phyloP scores from a whole-genome alignment of 2,797 vertebrate species.

The Lacerta bilineata region DNA sequence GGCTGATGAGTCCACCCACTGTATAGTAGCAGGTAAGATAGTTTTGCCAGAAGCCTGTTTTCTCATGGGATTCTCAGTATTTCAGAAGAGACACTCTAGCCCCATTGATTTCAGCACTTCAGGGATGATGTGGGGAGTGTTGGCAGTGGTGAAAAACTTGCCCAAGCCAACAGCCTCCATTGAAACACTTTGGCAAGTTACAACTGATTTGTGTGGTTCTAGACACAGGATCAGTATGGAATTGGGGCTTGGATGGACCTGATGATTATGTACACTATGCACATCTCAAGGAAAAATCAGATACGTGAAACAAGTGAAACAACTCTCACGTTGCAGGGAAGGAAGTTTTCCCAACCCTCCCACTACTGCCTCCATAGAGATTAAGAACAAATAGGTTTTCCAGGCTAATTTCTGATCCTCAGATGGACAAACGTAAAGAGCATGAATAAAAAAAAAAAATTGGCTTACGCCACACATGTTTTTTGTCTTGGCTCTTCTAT shows the following conservation, averaged over 20 bases:
- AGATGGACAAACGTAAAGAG: background rate
- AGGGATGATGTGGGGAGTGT: background rate
- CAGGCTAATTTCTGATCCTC: background rate
- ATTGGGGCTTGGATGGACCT: background rate
- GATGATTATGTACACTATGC: background rate
- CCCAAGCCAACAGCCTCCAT: background rate
- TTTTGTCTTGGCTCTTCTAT: background rate
- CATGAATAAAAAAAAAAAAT: background rate
- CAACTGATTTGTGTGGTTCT: background rate
- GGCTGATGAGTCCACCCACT: background rate
- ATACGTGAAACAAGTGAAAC: background rate
- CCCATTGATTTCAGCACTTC: background rate
- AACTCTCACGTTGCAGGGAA: background rate
- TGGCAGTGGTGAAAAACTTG: background rate
- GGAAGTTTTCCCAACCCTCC: background rate
- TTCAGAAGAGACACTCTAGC: background rate
- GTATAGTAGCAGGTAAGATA: no score
- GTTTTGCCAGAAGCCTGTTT: background rate
- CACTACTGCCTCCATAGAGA: background rate
- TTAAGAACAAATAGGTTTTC: background rate
- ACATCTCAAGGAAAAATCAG: background rate
- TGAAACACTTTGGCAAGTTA: background rate
- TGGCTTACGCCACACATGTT: background rate
- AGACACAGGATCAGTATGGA: background rate
- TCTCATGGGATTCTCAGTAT: background rate